Conservation (phyloP, 2,888 invertebrate genomes). For the Colostygia pectinataria region DNA sequence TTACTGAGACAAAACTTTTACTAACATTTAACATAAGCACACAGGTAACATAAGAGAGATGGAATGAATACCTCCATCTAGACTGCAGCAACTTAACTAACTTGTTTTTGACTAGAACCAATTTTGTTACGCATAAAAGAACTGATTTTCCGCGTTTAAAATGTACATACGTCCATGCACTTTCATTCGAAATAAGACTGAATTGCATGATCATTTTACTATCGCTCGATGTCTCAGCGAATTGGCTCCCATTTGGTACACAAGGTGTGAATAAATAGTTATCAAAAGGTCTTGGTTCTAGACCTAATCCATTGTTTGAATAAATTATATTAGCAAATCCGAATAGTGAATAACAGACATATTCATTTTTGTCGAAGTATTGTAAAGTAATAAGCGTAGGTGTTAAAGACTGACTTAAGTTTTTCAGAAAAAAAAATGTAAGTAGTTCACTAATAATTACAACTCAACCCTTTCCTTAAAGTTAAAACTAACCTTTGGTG, state of each 20-base stretch:
- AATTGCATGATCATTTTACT: slow-evolving; percentile 26
- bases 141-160: slow-evolving; percentile 11
- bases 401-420: slow-evolving; percentile 56
- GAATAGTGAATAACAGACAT: slow-evolving; percentile 21
- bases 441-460: slow-evolving; percentile 35
- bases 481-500: slow-evolving; percentile 43
- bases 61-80: slow-evolving; percentile 17
- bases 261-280: slow-evolving; percentile 21
- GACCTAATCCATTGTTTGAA: slow-evolving; percentile 22
- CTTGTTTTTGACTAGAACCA: neutral
- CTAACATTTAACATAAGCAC: slow-evolving; percentile 21
- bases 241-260: slow-evolving; percentile 15
- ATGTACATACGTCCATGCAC: slow-evolving; percentile 16
- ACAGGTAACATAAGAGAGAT: slow-evolving; percentile 21
- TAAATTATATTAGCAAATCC: slow-evolving; percentile 23
- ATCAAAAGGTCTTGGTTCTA: slow-evolving; percentile 24
- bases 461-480: slow-evolving; percentile 34
- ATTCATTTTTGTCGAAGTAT: slow-evolving; percentile 35
- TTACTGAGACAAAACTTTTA: slow-evolving; percentile 42
- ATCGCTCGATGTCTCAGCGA: slow-evolving; percentile 22
- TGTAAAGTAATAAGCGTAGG: slow-evolving; percentile 35
- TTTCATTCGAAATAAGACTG: slow-evolving; percentile 36
- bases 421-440: slow-evolving; percentile 37
- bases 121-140: slow-evolving; percentile 6
- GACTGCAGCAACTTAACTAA: slow-evolving; percentile 17